These are phyloP conservation scores for Pantherophis guttatus DNA, from an alignment of 2,113 vertebrate species.

Conservation along the genomic window DNA sequence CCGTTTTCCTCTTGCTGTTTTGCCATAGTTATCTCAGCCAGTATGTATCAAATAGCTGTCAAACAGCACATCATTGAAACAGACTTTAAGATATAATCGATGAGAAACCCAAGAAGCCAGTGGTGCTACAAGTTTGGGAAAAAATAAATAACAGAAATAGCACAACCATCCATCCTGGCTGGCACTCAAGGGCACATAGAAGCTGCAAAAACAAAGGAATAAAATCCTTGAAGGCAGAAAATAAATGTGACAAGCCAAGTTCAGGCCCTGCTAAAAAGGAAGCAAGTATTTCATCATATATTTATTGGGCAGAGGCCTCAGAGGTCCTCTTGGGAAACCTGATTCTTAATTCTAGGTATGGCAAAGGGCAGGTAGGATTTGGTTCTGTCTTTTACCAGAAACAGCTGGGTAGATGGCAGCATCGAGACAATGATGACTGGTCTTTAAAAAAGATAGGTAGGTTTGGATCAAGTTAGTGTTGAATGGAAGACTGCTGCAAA, in stretches of 20 bases:
- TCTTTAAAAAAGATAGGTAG: not conserved
- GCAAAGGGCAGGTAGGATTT: not conserved
- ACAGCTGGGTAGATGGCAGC: not conserved
- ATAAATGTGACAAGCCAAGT: constrained; percentile 5
- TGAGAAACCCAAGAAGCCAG: not conserved
- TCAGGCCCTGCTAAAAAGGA: not conserved
- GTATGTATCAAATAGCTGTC: constrained; percentile 10
- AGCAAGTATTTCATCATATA: not conserved
- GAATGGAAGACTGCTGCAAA: not conserved
- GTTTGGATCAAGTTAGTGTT: not conserved
- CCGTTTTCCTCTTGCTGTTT: constrained; percentile 43
- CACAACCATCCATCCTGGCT: constrained; percentile 32
- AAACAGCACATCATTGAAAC: constrained; percentile 29
- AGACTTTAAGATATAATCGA: constrained; percentile 25
- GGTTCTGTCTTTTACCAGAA: not conserved
- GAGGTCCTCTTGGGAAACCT: not conserved
- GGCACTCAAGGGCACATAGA: constrained; percentile 31
- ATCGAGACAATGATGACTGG: not conserved
- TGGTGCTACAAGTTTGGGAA: not conserved
- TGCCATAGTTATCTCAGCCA: constrained; percentile 25
- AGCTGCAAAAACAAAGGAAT: constrained; percentile 8
- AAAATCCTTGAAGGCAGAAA: constrained; percentile 41
- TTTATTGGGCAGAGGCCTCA: not conserved
- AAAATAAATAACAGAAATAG: constrained; percentile 9
- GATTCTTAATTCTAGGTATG: not conserved